phyloP scores from a whole-genome alignment of 64 coral and sea anemone genomes.

The Dendrophyllia cribrosa region DNA sequence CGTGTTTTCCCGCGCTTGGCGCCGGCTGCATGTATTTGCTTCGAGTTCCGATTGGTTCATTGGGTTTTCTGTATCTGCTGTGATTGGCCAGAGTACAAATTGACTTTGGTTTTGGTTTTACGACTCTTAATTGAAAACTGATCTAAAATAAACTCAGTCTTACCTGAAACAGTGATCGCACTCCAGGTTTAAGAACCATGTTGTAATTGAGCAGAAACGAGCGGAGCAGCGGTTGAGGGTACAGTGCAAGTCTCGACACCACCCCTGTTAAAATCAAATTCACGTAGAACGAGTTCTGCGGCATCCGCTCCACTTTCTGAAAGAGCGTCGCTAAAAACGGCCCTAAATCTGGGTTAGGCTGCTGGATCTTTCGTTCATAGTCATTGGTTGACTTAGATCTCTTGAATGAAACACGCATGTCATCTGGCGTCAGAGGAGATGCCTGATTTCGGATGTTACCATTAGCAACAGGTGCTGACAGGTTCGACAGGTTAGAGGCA shows the following conservation, averaged over 20 bases:
- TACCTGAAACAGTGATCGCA: slow-evolving; percentile 96
- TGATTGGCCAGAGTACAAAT: too few species aligned
- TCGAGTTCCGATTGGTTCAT: too few species aligned
- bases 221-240: slow-evolving; percentile 93
- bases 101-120: too few species aligned
- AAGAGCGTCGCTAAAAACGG: slow-evolving; percentile 87
- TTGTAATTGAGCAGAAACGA: slow-evolving; percentile 98
- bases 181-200: slow-evolving; percentile 95
- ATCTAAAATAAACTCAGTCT: not conserved
- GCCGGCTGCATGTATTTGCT: too few species aligned
- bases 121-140: too few species aligned
- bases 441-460: slow-evolving; percentile 67
- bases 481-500: not conserved
- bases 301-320: slow-evolving; percentile 94
- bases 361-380: slow-evolving; percentile 31
- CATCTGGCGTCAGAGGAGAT: slow-evolving; percentile 5
- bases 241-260: slow-evolving; percentile 81
- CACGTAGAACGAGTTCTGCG: slow-evolving; percentile 94
- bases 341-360: slow-evolving; percentile 59
- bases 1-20: too few species aligned
- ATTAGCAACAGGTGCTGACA: slow-evolving; percentile 44
- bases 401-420: not conserved
- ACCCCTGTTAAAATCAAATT: slow-evolving; percentile 94
- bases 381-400: slow-evolving; percentile 70
- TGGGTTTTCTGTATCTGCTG: too few species aligned